These are phyloP conservation scores for Spodoptera exigua DNA, from an alignment of 2,888 invertebrate species.

Conservation along the genomic window DNA sequence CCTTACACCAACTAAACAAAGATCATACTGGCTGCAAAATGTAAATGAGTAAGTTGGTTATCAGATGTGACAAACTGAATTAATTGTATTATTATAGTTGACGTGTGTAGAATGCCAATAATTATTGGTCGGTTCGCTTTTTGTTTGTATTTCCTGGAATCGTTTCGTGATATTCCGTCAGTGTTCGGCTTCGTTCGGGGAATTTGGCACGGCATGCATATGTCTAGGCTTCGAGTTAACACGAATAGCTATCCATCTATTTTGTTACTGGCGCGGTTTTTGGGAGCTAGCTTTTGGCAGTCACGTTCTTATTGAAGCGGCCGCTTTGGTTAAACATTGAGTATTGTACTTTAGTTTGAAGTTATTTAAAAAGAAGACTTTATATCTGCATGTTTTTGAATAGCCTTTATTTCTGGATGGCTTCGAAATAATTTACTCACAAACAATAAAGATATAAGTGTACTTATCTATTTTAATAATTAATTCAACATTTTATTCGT, in stretches of 20 bases:
- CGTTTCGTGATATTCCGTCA: constrained; percentile 72
- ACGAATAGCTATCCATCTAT: constrained; percentile 46
- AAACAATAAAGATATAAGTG: too few relatives aligned
- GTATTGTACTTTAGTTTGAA: too few relatives aligned
- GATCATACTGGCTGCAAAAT: constrained; percentile 50
- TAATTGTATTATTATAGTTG: constrained; percentile 86
- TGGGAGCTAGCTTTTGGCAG: constrained; percentile 32
- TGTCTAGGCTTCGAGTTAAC: constrained; percentile 54
- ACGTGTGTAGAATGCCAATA: constrained; percentile 75
- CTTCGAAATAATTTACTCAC: too few relatives aligned
- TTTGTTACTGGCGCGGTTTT: constrained; percentile 40
- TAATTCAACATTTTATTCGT: too few relatives aligned
- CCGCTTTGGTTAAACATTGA: constrained; percentile 1
- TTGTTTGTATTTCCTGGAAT: constrained; percentile 74
- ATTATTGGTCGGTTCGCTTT: constrained; percentile 68
- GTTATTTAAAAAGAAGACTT: too few relatives aligned
- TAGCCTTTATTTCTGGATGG: too few relatives aligned
- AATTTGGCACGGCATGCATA: constrained; percentile 61
- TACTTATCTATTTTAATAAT: too few relatives aligned
- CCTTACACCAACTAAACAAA: constrained; percentile 32
- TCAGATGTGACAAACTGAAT: constrained; percentile 75
- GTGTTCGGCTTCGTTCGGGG: constrained; percentile 69
- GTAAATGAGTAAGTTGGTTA: constrained; percentile 56
- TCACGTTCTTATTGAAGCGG: constrained; percentile 48
- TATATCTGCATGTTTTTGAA: too few relatives aligned